A percentile compares a stretch with the other conserved stretches of the same genome.
Evolutionary conservation across 2,888 invertebrate genomes (phyloP).

Genomic region (Rosalia funebris): DNA sequence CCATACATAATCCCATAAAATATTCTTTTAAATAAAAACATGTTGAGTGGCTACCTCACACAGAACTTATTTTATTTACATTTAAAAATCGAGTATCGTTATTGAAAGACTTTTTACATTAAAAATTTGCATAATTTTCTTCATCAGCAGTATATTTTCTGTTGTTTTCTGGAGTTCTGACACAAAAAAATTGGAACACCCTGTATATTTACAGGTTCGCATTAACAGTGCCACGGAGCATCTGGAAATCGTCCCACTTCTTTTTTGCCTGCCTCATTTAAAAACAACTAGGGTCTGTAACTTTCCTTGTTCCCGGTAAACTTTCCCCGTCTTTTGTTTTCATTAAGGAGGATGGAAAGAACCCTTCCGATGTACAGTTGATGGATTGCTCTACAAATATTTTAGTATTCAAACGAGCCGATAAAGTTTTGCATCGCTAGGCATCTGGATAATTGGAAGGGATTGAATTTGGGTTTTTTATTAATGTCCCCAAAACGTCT

Average conservation of each 20-base stretch:
- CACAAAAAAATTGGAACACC: too few species aligned
- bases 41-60: too few species aligned
- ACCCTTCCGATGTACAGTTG: conserved; percentile 50
- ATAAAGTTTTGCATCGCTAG: conserved; percentile 55
- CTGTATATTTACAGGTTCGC: too few species aligned
- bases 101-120: too few species aligned
- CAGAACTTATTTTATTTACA: too few species aligned
- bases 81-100: too few species aligned
- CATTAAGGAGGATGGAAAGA: conserved; percentile 34
- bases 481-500: conserved; percentile 46
- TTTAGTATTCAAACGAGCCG: conserved; percentile 58
- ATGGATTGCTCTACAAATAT: conserved; percentile 60
- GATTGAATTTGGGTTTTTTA: conserved; percentile 56
- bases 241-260: conserved; percentile 7
- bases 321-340: conserved; percentile 47
- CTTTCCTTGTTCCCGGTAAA: conserved; percentile 37
- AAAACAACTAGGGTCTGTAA: conserved; percentile 27
- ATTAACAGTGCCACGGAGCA: too few species aligned
- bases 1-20: too few species aligned
- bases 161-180: too few species aligned
- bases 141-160: too few species aligned
- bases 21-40: too few species aligned
- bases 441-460: conserved; percentile 54
- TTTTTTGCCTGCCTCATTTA: conserved; percentile 21
- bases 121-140: too few species aligned